Base-by-base conservation (phyloP, 2,797 vertebrate genomes). In the Platalea minor region DNA sequence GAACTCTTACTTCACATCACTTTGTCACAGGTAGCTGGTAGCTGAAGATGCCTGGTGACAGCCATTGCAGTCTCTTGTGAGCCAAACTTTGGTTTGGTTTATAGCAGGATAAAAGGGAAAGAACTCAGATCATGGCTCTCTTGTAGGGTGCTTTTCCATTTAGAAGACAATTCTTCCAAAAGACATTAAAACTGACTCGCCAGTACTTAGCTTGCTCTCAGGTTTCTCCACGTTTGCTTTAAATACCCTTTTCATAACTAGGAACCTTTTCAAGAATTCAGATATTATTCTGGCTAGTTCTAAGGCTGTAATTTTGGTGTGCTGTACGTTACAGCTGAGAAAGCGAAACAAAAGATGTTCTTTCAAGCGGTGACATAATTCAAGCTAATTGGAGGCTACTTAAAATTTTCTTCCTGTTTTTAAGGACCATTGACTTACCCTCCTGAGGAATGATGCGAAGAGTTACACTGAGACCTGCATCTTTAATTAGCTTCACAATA, bases 401-500 rank as follows among this genome's bases (percentile, higher is more conserved):
- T 94, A 92, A 96, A 93, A 91, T 72, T 94, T 96, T 95, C 93
- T 96, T 96, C 93, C 79, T 83, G 93, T 91, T 93, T 95, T 96
- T 96, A 95, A 96, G 94, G 89, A 91, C 87, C 90, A 88, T 90
- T 95, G 68, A 95, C 99, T 99, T 98, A 99, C 99, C 99, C 98
- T 99, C 99, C 98, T 99, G 99, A 93, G 99, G 99, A 96, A 99
- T 98, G 98, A 99, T 99, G 98, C 98, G 98, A 97, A 99, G 99
- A 78, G 99, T 99, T 97, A 99, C 99, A 65, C 98, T 99, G 93
- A 99, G 99, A 86, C 99, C 99, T 2, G 99, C 99, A 61, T 99
- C 99, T 98, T 99, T 99, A 98, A 99, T 99, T 97, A 99, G 98
- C 97, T 99, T 99, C 85, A 99, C 99, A 94, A 99, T 99, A 98